Evolutionary conservation across 2,888 invertebrate species (phyloP), one percentile per base, ranked within the genome.

Genomic region (Auanema freiburgensis): DNA sequence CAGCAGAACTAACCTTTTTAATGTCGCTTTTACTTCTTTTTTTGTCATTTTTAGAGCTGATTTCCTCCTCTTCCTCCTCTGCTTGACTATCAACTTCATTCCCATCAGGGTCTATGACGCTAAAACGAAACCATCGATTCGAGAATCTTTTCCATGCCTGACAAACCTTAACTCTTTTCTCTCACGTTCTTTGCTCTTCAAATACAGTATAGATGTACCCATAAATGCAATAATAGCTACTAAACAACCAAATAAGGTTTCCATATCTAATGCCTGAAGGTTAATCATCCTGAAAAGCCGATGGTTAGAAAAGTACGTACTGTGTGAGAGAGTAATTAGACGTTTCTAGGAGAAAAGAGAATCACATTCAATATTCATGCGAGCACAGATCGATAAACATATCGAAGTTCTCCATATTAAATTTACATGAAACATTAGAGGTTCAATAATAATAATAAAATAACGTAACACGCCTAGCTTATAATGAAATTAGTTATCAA

Each of bases 211-310:
- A 5, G 58, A 61, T 6, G 49, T 56, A 49, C 56, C 62, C 59
- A 72, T 49, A 12, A 72, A 56, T 21, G 57, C 59, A 1, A 70
- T 61, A 10, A 70, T 61, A 10, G 66, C 67, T 12, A 66, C 62
- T 0, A 72, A 51, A 2, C 53, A 67, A 16, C 44, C 63, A 21
- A 69, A 62, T 2, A 72, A 57, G n/a, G 59, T 21, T n/a, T 61
- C 57, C 1, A 69, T 52, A 46, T 67, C 67, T 2, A 69, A 40
- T 21, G 33, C 57, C 4, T 69, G 67, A 18, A 71, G 51, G 46
- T 71, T 64, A 11, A 71, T 43, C 68, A 68, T 68, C 41, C 50
- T 57, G n/a, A 55, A 55, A 33, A n/a, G 52, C n/a, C 8, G 4
- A 16, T 8, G 52, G 3, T 16, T 14, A n/a, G 23, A 52, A 6